These are phyloP conservation scores for Andricus curvator DNA, from an alignment of 2,888 invertebrate genomes.

Conservation along the genomic window DNA sequence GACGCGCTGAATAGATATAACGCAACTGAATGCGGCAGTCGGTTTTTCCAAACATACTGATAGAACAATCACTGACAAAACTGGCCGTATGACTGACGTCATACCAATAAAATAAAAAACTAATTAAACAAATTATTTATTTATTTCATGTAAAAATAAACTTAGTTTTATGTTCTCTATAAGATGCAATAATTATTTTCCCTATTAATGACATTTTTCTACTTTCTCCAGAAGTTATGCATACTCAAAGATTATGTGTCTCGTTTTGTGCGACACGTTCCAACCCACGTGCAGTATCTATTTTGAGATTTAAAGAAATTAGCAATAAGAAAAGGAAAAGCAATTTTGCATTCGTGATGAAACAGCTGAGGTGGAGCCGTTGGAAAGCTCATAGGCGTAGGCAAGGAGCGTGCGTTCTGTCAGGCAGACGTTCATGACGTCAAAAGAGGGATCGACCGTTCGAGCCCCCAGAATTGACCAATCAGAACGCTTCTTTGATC, in stretches of 20 bases:
- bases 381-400: conserved; percentile 46
- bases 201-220: background rate
- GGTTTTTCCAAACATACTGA: too few relatives aligned
- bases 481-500: conserved; percentile 59
- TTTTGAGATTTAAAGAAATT: background rate
- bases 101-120: too few relatives aligned
- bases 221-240: background rate
- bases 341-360: background rate
- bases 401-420: conserved; percentile 18
- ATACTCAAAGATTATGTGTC: background rate
- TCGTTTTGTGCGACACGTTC: background rate
- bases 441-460: conserved; percentile 67
- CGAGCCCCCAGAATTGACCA: conserved; percentile 70
- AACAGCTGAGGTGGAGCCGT: background rate
- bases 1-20: too few relatives aligned
- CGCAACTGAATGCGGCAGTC: too few relatives aligned
- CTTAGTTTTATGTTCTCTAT: too few relatives aligned
- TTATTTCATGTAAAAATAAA: too few relatives aligned
- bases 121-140: too few relatives aligned
- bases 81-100: too few relatives aligned
- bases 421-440: conserved; percentile 43
- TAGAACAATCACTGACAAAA: too few relatives aligned
- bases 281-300: background rate
- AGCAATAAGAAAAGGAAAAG: background rate
- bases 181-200: too few relatives aligned